Evolutionary conservation across 2,797 vertebrate species (phyloP), one percentile per base, ranked within the genome.

Genomic region (Pachyuromys duprasi): DNA sequence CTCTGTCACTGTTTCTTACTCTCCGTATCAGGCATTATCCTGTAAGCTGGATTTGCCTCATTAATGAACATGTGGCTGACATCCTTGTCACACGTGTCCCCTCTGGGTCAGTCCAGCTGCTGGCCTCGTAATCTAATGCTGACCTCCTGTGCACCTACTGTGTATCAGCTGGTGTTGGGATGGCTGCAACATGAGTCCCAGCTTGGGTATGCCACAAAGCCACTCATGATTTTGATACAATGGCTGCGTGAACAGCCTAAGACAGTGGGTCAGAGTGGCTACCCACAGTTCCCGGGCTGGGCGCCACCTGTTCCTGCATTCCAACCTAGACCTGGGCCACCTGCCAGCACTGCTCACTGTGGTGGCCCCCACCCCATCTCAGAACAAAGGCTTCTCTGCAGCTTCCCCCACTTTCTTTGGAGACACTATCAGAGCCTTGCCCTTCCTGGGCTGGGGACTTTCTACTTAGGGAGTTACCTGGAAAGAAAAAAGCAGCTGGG

Each of bases 101-200:
- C 1, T 39, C 20, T 57, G 0, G 0, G 80, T 36, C 75, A 18
- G 60, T 69, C 1, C 5, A 31, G 69, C 17, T 4, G 2, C 33
- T 67, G 8, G 49, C 80, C 17, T 42, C 31, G 36, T 26, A 2
- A 6, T 57, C 24, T 9, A 0, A 24, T 8, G 42, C 28, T 5
- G 33, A 2, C 63, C 28, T 0, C 60, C 24, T 49, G 13, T 13
- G 33, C 24, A 6, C 75, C 60, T 63, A 24, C 75, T 89, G 83
- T 17, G 42, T 86, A 14, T 80, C 22, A 0, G 11, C 79, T 15
- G 0, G 28, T 15, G n/a, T 31, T 31, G n/a, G 24, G 75, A 8
- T 67, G 3, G 5, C 2, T 11, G 0, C 7, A 0, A 0, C 17
- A 0, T 5, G 0, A 7, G 7, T 28, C 0, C 42, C 0, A 6